These are phyloP conservation scores for Procapra przewalskii DNA, from an alignment of 2,113 vertebrate genomes.

Conservation along the genomic window DNA sequence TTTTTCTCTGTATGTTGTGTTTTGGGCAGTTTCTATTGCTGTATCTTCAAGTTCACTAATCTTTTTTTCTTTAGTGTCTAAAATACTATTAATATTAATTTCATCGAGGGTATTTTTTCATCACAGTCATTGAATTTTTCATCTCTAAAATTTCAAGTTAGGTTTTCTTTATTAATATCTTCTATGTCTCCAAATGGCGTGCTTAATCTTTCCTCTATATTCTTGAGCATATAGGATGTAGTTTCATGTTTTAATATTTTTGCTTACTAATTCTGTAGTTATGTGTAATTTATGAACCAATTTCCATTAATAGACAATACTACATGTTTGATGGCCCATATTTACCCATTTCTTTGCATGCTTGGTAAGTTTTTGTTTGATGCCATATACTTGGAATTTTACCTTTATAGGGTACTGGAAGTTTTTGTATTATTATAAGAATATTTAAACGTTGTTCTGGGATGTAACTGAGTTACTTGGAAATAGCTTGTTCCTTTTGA, in stretches of 20 bases:
- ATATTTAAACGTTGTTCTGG: neutral
- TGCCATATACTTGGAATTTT: neutral
- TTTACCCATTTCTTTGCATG: neutral
- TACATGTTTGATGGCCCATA: neutral
- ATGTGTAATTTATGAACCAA: neutral
- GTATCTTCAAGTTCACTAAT: neutral
- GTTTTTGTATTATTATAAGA: neutral
- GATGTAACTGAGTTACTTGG: neutral
- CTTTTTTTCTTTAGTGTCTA: neutral
- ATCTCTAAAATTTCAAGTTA: neutral
- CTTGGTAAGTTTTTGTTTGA: neutral
- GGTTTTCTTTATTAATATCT: neutral
- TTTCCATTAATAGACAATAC: neutral
- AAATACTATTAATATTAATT: neutral
- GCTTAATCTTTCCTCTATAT: neutral
- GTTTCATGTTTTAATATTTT: neutral
- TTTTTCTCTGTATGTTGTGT: neutral
- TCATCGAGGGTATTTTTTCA: neutral
- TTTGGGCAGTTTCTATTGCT: neutral
- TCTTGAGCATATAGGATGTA: neutral
- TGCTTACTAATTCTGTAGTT: neutral
- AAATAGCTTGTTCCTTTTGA: neutral
- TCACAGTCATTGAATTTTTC: neutral
- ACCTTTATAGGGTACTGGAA: neutral
- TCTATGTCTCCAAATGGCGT: neutral